Evolutionary conservation across 2,888 invertebrate genomes (phyloP).

Genomic region (Epirrhoe tristata): DNA sequence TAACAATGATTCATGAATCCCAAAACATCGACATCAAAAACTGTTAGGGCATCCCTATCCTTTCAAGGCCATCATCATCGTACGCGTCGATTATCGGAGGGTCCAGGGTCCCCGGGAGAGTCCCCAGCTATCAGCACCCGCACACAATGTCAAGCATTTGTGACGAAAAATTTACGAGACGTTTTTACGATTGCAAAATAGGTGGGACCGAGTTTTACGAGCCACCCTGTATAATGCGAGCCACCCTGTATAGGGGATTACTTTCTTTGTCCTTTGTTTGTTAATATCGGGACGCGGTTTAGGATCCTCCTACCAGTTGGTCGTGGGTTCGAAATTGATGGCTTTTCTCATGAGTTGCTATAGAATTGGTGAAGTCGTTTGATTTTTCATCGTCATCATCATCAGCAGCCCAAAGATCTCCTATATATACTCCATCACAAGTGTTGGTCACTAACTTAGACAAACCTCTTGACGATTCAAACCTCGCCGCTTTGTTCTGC

Average conservation of each 20-base stretch:
- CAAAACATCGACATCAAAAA: conserved; percentile 20
- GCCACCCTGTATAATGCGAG: conserved; percentile 69
- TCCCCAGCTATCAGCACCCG: conserved; percentile 52
- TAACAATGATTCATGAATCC: conserved; percentile 14
- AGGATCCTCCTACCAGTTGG: conserved; percentile 9
- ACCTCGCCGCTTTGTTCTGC: background rate
- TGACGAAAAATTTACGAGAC: conserved; percentile 79
- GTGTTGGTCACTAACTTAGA: no score
- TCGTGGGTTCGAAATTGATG: conserved; percentile 13
- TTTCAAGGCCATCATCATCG: conserved; percentile 33
- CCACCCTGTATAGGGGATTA: conserved; percentile 69
- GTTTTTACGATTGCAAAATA: conserved; percentile 80
- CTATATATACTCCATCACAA: no score
- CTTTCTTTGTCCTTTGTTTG: conserved; percentile 46
- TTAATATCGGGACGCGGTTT: conserved; percentile 43
- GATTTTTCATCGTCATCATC: background rate
- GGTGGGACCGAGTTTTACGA: conserved; percentile 74
- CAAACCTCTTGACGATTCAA: no score
- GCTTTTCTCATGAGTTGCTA: conserved; percentile 7
- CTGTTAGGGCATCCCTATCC: conserved; percentile 25
- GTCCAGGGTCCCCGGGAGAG: conserved; percentile 40
- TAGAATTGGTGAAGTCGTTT: background rate
- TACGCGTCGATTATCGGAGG: conserved; percentile 33
- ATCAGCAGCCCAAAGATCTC: no score
- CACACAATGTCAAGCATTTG: conserved; percentile 77